Percentiles rank a stretch among this genome's conserved stretches.
phyloP scores from a whole-genome alignment of 2,113 vertebrate species.

The Toxotes jaculatrix region DNA sequence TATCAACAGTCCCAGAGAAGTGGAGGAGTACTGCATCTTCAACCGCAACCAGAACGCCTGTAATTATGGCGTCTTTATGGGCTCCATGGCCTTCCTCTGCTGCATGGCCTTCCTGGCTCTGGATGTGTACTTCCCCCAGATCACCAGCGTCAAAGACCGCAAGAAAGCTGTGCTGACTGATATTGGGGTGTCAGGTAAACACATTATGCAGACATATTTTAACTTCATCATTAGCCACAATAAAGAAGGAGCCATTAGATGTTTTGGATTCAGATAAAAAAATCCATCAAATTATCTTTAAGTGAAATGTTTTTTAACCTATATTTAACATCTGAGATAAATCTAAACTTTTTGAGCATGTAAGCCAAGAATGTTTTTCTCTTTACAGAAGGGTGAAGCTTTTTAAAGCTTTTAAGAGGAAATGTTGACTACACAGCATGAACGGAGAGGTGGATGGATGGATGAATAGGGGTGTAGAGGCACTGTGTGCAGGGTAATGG shows the following conservation, averaged over 20 bases:
- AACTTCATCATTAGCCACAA: not conserved
- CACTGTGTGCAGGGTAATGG: too few species aligned
- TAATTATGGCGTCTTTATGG: conserved; percentile 94
- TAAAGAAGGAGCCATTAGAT: too few species aligned
- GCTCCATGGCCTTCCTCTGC: conserved; percentile 94
- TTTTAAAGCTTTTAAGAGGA: too few species aligned
- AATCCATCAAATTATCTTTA: too few species aligned
- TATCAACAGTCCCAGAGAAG: conserved; percentile 84
- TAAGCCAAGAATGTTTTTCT: too few species aligned
- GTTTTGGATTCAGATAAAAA: too few species aligned
- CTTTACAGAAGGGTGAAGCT: too few species aligned
- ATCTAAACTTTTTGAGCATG: too few species aligned
- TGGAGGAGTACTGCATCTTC: conserved; percentile 94
- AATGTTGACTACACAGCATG: too few species aligned
- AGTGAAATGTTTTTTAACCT: too few species aligned
- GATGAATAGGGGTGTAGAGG: too few species aligned
- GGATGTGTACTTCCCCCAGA: conserved; percentile 97
- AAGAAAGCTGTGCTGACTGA: conserved; percentile 96
- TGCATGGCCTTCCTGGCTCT: conserved; percentile 94
- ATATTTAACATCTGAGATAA: not conserved
- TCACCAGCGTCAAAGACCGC: conserved; percentile 97
- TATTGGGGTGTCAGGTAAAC: conserved; percentile 91
- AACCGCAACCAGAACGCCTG: conserved; percentile 95
- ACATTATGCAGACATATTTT: not conserved
- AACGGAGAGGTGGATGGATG: too few species aligned